Evolutionary conservation across 2,113 vertebrate genomes (phyloP).

Genomic region (Scopus umbretta): DNA sequence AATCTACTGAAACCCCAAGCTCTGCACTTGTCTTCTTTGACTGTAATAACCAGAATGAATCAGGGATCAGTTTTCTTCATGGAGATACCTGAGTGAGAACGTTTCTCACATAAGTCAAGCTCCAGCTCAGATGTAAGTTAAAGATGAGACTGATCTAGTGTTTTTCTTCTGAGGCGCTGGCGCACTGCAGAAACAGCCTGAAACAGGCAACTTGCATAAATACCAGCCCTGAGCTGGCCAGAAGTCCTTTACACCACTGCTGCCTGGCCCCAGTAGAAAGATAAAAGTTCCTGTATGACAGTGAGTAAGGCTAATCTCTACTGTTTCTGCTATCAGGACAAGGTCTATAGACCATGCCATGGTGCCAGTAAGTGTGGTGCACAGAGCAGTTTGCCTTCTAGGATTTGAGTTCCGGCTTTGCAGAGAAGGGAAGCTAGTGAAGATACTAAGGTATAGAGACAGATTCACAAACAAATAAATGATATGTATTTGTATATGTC

Average conservation of each 20-base stretch:
- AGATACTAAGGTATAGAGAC: not conserved
- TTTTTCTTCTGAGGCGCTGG: not conserved
- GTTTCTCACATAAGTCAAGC: not conserved
- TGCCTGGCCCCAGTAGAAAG: not conserved
- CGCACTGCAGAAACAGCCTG: not conserved
- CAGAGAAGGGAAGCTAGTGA: not conserved
- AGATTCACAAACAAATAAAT: not conserved
- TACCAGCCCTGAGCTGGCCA: not conserved
- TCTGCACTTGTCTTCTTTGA: not conserved
- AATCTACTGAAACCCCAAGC: not conserved
- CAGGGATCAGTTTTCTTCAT: not conserved
- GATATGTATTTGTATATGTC: not conserved
- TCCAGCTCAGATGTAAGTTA: not conserved
- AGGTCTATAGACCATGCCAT: not conserved
- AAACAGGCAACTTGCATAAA: not conserved
- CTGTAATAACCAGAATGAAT: not conserved
- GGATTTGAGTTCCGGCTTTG: not conserved
- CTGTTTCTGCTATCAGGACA: not conserved
- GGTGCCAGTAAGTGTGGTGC: not conserved
- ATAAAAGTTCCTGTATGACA: not conserved
- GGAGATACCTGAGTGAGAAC: not conserved
- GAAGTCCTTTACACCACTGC: not conserved
- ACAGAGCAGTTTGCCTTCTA: not conserved
- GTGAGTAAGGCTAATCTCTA: not conserved
- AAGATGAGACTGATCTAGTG: not conserved